Percentiles rank a stretch among this genome's conserved stretches.
These are phyloP conservation scores for Poeciliopsis infans DNA, from an alignment of 2,797 vertebrate species.

Conservation along the genomic window DNA sequence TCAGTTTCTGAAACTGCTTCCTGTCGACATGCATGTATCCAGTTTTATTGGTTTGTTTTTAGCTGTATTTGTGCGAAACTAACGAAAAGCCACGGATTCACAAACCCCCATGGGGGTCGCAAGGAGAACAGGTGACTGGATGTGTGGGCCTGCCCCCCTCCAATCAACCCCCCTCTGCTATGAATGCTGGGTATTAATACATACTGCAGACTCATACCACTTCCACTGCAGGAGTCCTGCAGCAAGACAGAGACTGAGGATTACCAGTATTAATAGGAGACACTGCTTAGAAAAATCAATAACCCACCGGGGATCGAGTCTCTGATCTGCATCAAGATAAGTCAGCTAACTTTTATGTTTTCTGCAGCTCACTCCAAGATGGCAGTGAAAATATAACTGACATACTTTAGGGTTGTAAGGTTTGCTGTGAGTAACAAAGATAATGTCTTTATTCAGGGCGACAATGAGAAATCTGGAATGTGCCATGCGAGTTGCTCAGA, in stretches of 20 bases:
- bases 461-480: slow-evolving; percentile 70
- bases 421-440: background rate
- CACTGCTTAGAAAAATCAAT: slow-evolving; percentile 20
- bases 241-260: slow-evolving; percentile 10
- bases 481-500: slow-evolving; percentile 70
- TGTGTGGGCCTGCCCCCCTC: slow-evolving; percentile 18
- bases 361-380: background rate
- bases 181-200: slow-evolving; percentile 59
- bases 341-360: background rate
- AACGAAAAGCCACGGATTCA: background rate
- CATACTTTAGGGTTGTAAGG: background rate
- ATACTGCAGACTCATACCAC: slow-evolving; percentile 39
- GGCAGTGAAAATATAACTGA: background rate
- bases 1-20: background rate
- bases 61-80: background rate
- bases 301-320: slow-evolving; percentile 5
- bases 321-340: slow-evolving; percentile 4
- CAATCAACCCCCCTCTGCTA: slow-evolving; percentile 7
- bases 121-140: slow-evolving; percentile 56
- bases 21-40: background rate
- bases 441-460: slow-evolving; percentile 33
- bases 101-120: slow-evolving; percentile 11
- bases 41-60: background rate
- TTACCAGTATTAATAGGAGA: slow-evolving; percentile 9
- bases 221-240: slow-evolving; percentile 19